Percentiles rank a stretch among this genome's conserved stretches.
Evolutionary conservation across 2,113 vertebrate species (phyloP).

Genomic region (Cromileptes altivelis): DNA sequence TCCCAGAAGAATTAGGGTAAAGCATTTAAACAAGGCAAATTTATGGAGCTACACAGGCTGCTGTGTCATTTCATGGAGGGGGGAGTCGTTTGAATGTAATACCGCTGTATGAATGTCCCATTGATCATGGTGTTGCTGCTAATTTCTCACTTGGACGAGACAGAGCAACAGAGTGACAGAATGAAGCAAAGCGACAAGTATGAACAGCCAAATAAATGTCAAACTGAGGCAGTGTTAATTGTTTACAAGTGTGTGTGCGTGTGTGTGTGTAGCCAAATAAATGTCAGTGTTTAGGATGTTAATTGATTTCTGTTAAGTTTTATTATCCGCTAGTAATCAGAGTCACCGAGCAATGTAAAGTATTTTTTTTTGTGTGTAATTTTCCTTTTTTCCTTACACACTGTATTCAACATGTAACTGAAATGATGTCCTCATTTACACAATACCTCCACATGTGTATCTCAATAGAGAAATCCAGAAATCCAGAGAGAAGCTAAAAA

Average conservation of each 20-base stretch:
- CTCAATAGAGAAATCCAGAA: neutral
- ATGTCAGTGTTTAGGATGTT: constrained; percentile 70
- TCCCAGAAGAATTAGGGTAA: constrained; percentile 44
- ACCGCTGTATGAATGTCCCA: constrained; percentile 75
- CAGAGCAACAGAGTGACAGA: constrained; percentile 60
- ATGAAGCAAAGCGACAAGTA: constrained; percentile 56
- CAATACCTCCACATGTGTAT: neutral
- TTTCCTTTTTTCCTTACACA: constrained; percentile 10
- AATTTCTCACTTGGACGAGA: constrained; percentile 71
- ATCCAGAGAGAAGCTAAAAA: neutral
- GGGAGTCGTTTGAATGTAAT: constrained; percentile 52
- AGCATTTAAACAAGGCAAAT: constrained; percentile 69
- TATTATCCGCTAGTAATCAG: constrained; percentile 63
- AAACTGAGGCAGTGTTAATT: constrained; percentile 68
- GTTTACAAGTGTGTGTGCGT: constrained; percentile 41
- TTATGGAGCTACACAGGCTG: constrained; percentile 54
- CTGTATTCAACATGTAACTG: neutral
- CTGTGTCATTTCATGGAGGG: constrained; percentile 50
- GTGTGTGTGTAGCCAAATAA: constrained; percentile 51
- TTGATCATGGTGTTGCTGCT: constrained; percentile 71
- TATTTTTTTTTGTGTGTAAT: neutral
- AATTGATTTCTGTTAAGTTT: constrained; percentile 72
- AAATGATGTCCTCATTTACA: constrained; percentile 5
- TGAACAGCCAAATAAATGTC: constrained; percentile 77
- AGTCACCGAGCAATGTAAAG: constrained; percentile 25